Base-by-base conservation (phyloP, 2,888 invertebrate species). In the Parapristionchus giblindavisi region DNA sequence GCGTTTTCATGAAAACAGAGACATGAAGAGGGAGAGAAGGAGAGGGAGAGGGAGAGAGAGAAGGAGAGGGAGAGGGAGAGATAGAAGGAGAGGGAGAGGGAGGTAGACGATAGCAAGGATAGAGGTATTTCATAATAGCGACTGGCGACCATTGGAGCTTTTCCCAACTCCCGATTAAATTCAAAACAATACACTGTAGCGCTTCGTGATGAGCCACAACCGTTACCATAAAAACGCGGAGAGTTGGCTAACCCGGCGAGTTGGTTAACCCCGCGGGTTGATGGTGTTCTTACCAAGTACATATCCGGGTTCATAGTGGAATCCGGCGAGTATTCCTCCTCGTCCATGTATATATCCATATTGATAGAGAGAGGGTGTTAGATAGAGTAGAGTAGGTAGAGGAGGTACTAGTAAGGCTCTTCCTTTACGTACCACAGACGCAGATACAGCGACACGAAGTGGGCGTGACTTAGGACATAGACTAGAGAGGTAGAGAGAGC, bases 101-200 rank as follows among this genome's bases (percentile, higher is more conserved):
- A 40, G 43, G 63, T 65, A 65, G 43, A 65, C 40, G 63, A 65
- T n/a, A n/a, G n/a, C n/a, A n/a, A n/a, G n/a, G n/a, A n/a, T n/a
- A n/a, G n/a, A n/a, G n/a, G n/a, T n/a, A n/a, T 48, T 48, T 48
- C 11, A 48, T 48, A 48, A 48, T n/a, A n/a, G n/a, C n/a, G n/a
- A n/a, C n/a, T n/a, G n/a, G n/a, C n/a, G n/a, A n/a, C n/a, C n/a
- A n/a, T n/a, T n/a, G n/a, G n/a, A n/a, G n/a, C n/a, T n/a, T n/a
- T n/a, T n/a, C n/a, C n/a, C n/a, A n/a, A n/a, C n/a, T n/a, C n/a
- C n/a, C n/a, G n/a, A n/a, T n/a, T n/a, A n/a, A n/a, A n/a, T n/a
- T n/a, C n/a, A n/a, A n/a, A n/a, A n/a, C n/a, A n/a, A n/a, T n/a
- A n/a, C n/a, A n/a, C n/a, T n/a, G n/a, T n/a, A n/a, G n/a, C n/a